These are phyloP conservation scores for Scortum barcoo DNA, from an alignment of 2,113 vertebrate genomes.

Conservation along the genomic window DNA sequence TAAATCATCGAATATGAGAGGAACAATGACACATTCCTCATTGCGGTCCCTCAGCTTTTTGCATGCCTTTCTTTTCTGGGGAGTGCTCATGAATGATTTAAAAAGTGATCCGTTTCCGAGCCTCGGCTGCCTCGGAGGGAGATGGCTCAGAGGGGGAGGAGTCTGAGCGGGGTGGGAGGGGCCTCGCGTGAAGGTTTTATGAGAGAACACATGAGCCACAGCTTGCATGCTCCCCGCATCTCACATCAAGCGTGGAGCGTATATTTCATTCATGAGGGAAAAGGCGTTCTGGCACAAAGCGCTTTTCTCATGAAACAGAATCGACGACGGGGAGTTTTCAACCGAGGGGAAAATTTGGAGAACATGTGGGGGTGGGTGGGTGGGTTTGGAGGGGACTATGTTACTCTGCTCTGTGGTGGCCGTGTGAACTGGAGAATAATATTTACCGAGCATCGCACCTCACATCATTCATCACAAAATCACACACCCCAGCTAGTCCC, in stretches of 20 bases:
- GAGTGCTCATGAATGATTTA: slow-evolving; percentile 82
- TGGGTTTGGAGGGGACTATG: too few relatives aligned
- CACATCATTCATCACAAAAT: slow-evolving; percentile 81
- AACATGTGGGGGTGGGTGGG: neutral
- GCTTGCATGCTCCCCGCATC: slow-evolving; percentile 16
- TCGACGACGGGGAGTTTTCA: slow-evolving; percentile 32
- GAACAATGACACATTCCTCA: slow-evolving; percentile 76
- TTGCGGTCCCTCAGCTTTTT: slow-evolving; percentile 68
- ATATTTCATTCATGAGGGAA: slow-evolving; percentile 62
- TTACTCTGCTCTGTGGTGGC: slow-evolving; percentile 48
- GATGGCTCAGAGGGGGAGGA: slow-evolving; percentile 62
- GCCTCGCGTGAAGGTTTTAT: slow-evolving; percentile 16
- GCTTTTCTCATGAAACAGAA: slow-evolving; percentile 49
- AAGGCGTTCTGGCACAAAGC: slow-evolving; percentile 29
- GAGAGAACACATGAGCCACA: neutral
- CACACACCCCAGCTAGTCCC: slow-evolving; percentile 77
- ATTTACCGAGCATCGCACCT: slow-evolving; percentile 76
- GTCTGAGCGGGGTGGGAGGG: slow-evolving; percentile 52
- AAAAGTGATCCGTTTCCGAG: slow-evolving; percentile 80
- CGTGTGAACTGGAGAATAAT: slow-evolving; percentile 70
- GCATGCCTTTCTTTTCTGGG: slow-evolving; percentile 75
- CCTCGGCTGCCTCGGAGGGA: slow-evolving; percentile 54
- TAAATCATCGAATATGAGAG: slow-evolving; percentile 81
- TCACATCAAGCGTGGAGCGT: slow-evolving; percentile 28
- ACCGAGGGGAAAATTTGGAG: neutral